Conservation (phyloP, 1,140 invertebrate genomes). For the Pseudomyrmex flavicornis region DNA sequence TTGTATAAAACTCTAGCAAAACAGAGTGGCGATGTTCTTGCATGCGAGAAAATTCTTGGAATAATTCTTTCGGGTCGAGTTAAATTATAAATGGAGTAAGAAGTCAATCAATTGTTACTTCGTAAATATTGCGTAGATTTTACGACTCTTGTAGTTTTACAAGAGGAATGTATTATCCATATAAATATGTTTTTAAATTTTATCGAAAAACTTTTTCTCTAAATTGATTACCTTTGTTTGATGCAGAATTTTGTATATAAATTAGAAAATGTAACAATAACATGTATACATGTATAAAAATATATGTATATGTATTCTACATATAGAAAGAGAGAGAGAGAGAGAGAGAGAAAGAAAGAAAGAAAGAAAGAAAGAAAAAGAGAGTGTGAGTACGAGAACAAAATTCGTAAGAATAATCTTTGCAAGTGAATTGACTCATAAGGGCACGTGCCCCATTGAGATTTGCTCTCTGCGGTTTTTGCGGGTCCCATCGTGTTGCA, state of each 20-base stretch:
- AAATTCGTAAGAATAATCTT: conserved; percentile 45
- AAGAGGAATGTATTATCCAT: not conserved
- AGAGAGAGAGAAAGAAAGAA: not conserved
- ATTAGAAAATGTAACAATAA: no score
- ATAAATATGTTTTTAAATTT: conserved; percentile 1
- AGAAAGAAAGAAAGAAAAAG: not conserved
- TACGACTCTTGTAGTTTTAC: not conserved
- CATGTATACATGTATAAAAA: no score
- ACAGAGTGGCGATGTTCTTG: not conserved
- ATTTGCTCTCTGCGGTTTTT: conserved; percentile 72
- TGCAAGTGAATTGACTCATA: conserved; percentile 77
- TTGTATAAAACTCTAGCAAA: conserved; percentile 41
- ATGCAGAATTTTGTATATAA: not conserved
- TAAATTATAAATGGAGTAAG: no score
- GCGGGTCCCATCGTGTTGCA: conserved; percentile 60
- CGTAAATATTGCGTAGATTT: conserved; percentile 28
- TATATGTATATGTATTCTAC: no score
- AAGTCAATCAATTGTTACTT: conserved; percentile 42
- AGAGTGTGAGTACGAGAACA: conserved; percentile 14
- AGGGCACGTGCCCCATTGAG: conserved; percentile 76
- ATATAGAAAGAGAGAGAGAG: conserved; percentile 4
- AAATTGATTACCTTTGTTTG: not conserved
- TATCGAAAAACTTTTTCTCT: not conserved
- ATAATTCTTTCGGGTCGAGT: conserved; percentile 43
- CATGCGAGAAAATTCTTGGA: conserved; percentile 57